Evolutionary conservation across 2,888 invertebrate species (phyloP), one percentile per base, ranked within the genome.

Genomic region (Neoaliturus tenellus): DNA sequence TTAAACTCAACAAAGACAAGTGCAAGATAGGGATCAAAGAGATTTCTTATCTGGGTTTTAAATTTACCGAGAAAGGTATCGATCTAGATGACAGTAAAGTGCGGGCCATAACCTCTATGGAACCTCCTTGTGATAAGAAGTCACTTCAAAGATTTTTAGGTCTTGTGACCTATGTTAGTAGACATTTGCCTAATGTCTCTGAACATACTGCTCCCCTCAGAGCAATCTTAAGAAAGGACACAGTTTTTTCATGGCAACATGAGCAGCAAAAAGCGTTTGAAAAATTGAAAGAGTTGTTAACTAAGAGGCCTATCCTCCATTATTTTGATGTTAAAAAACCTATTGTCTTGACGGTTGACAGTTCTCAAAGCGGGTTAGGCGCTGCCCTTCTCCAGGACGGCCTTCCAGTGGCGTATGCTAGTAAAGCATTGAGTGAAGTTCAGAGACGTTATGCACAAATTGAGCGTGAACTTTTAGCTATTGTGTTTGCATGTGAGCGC

Each of bases 381-480:
- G 17, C 41, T 33, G 33, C 17, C n/a, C 10, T 41, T 75, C 10
- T 33, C n/a, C 23, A 39, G 12, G 12, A 39, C 12, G 6, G 51
- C 28, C 28, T 23, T 23, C 44, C 44, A 23, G 44, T 48, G 17
- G 80, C 28, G 4, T 41, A 44, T 75, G 41, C 23, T 10, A 33
- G 33, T 41, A 23, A 23, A n/a, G 17, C 75, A 6, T 17, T 5
- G 6, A 17, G n/a, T n/a, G 41, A 39, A 6, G 12, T 12, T 39
- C 39, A 75, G 3, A 33, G 86, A 84, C 84, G 85, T 44, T 88
- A 88, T 69, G 85, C 84, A 73, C 87, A 88, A 67, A 85, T 88
- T 8, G 88, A 89, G 84, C 88, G 88, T 84, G 88, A 89, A 85
- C 82, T 88, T 48, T 41, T 88, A 5, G 87, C 87, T 14, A 84